Conservation (phyloP, 2,113 vertebrate species). For the Potamarius usumacintae region DNA sequence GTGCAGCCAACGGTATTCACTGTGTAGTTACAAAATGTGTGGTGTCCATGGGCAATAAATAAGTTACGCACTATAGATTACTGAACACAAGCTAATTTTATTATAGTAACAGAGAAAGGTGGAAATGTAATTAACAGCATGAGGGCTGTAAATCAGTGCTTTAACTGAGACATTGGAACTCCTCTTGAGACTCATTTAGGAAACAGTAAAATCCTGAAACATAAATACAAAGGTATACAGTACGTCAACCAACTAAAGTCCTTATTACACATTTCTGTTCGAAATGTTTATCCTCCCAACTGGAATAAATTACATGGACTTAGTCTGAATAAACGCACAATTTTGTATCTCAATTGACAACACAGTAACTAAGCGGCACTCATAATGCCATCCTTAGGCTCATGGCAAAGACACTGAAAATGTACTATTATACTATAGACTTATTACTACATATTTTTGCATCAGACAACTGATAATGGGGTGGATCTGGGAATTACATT, state of each 20-base stretch:
- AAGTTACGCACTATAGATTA: background rate
- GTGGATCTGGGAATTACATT: background rate
- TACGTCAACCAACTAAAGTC: background rate
- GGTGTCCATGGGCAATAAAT: background rate
- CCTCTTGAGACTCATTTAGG: background rate
- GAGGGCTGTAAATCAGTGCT: background rate
- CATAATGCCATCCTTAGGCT: background rate
- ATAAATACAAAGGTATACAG: constrained; percentile 7
- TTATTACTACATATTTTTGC: background rate
- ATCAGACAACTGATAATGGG: background rate
- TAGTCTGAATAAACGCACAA: background rate
- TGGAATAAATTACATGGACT: too few relatives aligned
- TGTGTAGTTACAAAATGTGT: background rate
- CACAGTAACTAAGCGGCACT: background rate
- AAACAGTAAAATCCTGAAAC: constrained; percentile 20
- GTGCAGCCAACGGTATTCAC: background rate
- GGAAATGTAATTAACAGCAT: background rate
- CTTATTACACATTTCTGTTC: background rate
- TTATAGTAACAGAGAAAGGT: background rate
- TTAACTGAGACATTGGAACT: background rate
- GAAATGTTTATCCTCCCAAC: background rate
- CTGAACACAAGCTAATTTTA: constrained; percentile 5
- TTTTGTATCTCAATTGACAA: background rate
- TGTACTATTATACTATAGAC: background rate
- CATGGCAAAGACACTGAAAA: background rate